Evolutionary conservation across 1,140 invertebrate genomes (phyloP).

Genomic region (Acromyrmex echinatior): DNA sequence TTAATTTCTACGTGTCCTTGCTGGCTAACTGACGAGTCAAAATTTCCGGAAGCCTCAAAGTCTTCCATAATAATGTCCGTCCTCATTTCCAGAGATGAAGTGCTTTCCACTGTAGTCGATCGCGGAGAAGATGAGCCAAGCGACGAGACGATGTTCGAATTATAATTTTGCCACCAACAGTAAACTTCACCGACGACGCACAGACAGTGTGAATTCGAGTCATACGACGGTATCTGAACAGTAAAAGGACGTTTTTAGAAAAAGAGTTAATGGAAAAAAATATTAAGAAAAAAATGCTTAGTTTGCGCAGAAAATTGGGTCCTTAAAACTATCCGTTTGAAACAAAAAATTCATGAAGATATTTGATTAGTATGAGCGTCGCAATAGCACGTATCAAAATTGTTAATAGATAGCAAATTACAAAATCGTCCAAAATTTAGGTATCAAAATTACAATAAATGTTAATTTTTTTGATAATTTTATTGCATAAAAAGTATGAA

Average conservation of each 20-base stretch:
- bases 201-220: constrained; percentile 90
- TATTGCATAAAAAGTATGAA: too few species aligned
- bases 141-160: constrained; percentile 77
- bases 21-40: constrained; percentile 61
- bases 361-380: too few species aligned
- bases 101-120: constrained; percentile 76
- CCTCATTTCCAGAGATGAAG: constrained; percentile 65
- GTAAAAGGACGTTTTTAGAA: background rate
- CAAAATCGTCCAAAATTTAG: too few species aligned
- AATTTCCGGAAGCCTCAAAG: constrained; percentile 77
- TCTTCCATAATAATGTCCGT: constrained; percentile 66
- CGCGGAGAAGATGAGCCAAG: constrained; percentile 79
- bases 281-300: background rate
- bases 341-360: too few species aligned
- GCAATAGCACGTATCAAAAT: too few species aligned
- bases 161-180: constrained; percentile 91
- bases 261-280: background rate
- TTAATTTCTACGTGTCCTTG: constrained; percentile 71
- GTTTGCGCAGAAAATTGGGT: too few species aligned
- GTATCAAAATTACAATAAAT: too few species aligned
- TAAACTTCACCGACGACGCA: constrained; percentile 91
- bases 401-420: too few species aligned
- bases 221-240: constrained; percentile 84
- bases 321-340: too few species aligned
- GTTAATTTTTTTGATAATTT: too few species aligned